Evolutionary conservation across 2,888 invertebrate genomes (phyloP), one percentile per base, ranked within the genome.

Genomic region (Sarcophaga subvicina): DNA sequence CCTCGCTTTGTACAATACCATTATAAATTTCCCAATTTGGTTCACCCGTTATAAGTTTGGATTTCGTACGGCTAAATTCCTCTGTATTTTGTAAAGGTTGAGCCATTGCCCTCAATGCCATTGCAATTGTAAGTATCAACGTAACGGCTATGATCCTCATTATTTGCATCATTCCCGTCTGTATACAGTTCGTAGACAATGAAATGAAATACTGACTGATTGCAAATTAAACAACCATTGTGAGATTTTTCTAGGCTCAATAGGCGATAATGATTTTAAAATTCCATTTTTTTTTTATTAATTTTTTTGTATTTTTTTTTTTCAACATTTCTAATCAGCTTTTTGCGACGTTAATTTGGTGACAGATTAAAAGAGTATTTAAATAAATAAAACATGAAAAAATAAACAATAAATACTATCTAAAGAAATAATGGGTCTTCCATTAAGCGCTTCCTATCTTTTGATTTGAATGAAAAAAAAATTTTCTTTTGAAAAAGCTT

Each of bases 1-100:
- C 78, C 25, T 83, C 83, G 72, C 78, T 83, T 78, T 83, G 47
- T 10, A 83, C 37, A 62, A 78, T 72, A 12, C 83, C 83, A 67
- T 78, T n/a, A 49, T 37, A 49, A 6, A 71, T 25, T 3, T 49
- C 49, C 60, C 49, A 49, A 22, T 22, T 12, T 6, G 54, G 17
- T n/a, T n/a, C 62, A 10, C 10, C 22, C 10, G 62, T 62, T 20
- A 22, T 22, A 0, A 20, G 3, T 62, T 62, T 22, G 17, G 78
- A 4, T n/a, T 83, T 72, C 60, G 66, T 49, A 0, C 60, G 14
- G n/a, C 22, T 66, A 73, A 67, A 67, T 62, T 72, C 5, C 11
- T 47, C 22, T 1, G 60, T 4, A 62, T 12, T n/a, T 78, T 77
- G 20, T 47, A 78, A 72, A 1, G 77, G 22, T 27, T 62, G 78